phyloP scores from a whole-genome alignment of 2,113 vertebrate genomes.

The Pardalotus punctatus region DNA sequence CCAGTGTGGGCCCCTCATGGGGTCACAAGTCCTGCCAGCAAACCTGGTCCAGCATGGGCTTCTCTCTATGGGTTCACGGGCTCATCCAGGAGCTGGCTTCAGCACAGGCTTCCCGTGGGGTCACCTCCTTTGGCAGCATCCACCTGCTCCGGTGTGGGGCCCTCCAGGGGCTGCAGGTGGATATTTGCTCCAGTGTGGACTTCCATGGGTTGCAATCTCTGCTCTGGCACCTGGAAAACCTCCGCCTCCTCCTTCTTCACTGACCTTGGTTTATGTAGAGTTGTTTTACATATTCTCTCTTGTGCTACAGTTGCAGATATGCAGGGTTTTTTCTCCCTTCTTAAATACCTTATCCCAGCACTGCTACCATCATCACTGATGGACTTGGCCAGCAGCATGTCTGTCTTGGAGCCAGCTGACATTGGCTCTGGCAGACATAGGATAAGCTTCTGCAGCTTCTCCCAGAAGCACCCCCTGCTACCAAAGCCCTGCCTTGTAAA shows the following conservation, averaged over 20 bases:
- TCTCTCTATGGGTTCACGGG: background rate
- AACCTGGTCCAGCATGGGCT: background rate
- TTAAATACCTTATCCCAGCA: background rate
- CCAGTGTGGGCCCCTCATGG: background rate
- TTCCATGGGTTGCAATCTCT: background rate
- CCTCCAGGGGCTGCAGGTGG: background rate
- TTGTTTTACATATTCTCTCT: background rate
- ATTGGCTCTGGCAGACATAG: background rate
- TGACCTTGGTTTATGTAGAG: too few species aligned
- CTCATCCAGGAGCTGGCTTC: background rate
- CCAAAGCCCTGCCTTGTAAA: background rate
- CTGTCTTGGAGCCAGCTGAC: background rate
- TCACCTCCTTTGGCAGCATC: background rate
- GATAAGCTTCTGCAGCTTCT: background rate
- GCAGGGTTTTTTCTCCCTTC: background rate
- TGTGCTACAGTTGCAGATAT: background rate
- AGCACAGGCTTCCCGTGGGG: background rate
- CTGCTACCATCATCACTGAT: background rate
- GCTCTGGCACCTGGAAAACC: background rate
- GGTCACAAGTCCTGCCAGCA: background rate
- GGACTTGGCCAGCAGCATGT: background rate
- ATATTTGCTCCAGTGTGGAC: background rate
- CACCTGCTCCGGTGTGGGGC: background rate
- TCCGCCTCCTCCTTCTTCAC: background rate
- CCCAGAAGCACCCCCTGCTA: background rate